Evolutionary conservation across 2,888 invertebrate species (phyloP), one percentile per base, ranked within the genome.

Genomic region (Erebia aethiops): DNA sequence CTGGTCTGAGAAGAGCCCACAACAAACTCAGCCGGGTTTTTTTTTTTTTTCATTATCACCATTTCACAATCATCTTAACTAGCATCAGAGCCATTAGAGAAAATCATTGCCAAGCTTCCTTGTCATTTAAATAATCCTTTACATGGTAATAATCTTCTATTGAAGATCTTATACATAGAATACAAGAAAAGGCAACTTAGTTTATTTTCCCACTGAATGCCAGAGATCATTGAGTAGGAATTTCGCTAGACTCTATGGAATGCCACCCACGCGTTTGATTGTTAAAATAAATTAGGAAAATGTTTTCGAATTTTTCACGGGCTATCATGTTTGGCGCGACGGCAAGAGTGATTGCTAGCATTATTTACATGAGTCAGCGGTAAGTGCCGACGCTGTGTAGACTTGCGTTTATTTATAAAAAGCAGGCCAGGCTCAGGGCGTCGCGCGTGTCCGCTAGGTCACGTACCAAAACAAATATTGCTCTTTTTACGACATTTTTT

Each of bases 341-440:
- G 58, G 49, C 49, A 16, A 64, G 41, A 64, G 60, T 71, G 72
- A 72, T 65, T 69, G 69, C 52, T 65, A 67, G 54, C n/a, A 58
- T 64, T 26, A 54, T 58, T 70, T 61, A 70, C 63, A 70, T 83
- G 82, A 82, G 74, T 82, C 80, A 82, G 77, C 49, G 65, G 64
- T 69, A 70, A 75, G 74, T 76, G 68, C 61, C 76, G 74, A 71
- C 26, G 65, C 75, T 72, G 70, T 71, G 73, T 75, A 71, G 74
- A 75, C 76, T 75, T 67, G 69, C 71, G 78, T 79, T 82, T 80
- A 81, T 81, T 80, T 81, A 79, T 82, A 81, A 78, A 79, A 76
- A 66, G 76, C 78, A 75, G 75, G 71, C 71, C 75, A 74, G 74
- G 74, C 75, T 75, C 60, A 76, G 70, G 72, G 72, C 75, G 75